Evolutionary conservation across 2,797 vertebrate species (phyloP).

Genomic region (Limnodromus scolopaceus): DNA sequence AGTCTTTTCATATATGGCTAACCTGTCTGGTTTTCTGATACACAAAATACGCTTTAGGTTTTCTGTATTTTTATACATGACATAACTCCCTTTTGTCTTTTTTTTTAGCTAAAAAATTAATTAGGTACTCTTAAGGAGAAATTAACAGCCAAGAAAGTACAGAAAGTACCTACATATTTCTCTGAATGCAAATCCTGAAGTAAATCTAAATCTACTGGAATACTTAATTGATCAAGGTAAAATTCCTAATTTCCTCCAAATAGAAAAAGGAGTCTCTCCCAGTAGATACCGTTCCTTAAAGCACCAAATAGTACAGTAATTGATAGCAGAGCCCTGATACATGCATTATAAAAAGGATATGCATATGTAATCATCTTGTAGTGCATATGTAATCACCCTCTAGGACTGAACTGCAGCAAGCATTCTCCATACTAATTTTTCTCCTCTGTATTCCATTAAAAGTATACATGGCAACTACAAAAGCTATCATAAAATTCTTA

Average conservation of each 20-base stretch:
- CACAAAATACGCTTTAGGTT: background rate
- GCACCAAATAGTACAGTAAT: background rate
- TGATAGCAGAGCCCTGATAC: background rate
- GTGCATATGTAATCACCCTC: conserved; percentile 23
- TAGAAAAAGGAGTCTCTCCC: background rate
- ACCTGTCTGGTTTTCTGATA: background rate
- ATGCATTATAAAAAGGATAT: conserved; percentile 15
- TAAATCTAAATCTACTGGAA: background rate
- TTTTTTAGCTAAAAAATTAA: background rate
- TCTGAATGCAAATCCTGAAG: background rate
- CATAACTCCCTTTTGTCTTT: background rate
- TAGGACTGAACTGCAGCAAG: background rate
- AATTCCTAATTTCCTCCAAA: background rate
- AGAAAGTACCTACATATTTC: background rate
- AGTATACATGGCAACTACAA: background rate
- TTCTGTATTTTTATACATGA: background rate
- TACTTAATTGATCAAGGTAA: background rate
- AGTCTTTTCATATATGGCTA: background rate
- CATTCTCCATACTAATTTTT: conserved; percentile 6
- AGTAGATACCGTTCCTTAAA: background rate
- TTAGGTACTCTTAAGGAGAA: background rate
- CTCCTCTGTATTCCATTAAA: background rate
- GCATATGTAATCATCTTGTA: conserved; percentile 46
- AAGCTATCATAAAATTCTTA: background rate
- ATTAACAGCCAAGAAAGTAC: background rate